Conservation (phyloP, 2,113 vertebrate species). For the Rhegmatorhina hoffmannsi region DNA sequence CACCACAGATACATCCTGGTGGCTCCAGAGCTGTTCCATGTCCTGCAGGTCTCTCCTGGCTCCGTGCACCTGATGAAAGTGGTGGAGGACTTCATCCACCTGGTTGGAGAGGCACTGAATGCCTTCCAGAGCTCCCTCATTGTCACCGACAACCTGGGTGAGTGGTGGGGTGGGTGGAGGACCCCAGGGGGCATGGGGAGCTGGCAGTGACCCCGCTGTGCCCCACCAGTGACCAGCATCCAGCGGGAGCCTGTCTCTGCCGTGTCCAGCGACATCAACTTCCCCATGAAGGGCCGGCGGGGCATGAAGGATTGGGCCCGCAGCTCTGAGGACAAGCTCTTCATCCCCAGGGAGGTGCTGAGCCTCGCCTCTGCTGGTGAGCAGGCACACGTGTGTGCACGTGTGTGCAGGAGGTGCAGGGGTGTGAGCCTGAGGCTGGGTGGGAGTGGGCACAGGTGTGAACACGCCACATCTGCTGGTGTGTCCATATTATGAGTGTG, state of each 20-base stretch:
- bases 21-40: background rate
- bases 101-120: constrained; percentile 88
- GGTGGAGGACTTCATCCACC: constrained; percentile 98
- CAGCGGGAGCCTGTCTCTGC: constrained; percentile 94
- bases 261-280: constrained; percentile 97
- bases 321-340: constrained; percentile 95
- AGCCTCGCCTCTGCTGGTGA: constrained; percentile 85
- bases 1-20: rapidly evolving
- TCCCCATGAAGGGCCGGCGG: constrained; percentile 94
- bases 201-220: background rate
- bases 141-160: constrained; percentile 96
- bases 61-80: constrained; percentile 92
- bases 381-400: background rate
- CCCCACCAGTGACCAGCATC: constrained; percentile 90
- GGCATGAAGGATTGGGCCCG: constrained; percentile 99
- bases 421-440: background rate
- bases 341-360: constrained; percentile 96
- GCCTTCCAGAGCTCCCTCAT: constrained; percentile 97
- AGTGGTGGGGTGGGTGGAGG: rapidly evolving
- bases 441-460: too few species aligned
- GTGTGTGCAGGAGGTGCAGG: background rate
- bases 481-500: rapidly evolving
- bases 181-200: rapidly evolving
- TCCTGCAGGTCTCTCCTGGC: constrained; percentile 87
- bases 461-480: too few species aligned